Percentiles rank a stretch among this genome's conserved stretches.
These are phyloP conservation scores for Heliconius hortense DNA, from an alignment of 2,888 invertebrate species.

Conservation along the genomic window DNA sequence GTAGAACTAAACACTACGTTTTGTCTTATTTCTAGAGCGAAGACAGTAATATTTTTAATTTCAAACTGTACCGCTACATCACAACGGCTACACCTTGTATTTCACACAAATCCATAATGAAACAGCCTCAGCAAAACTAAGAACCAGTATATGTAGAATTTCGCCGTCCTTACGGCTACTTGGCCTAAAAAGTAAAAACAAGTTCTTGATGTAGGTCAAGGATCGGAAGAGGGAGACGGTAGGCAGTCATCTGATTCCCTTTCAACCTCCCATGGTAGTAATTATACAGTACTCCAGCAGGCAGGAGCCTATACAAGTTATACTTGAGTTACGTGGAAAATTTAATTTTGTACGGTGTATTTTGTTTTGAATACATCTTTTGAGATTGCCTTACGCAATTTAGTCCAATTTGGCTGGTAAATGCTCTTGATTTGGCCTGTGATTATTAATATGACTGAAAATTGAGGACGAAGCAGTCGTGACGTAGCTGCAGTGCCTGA, in stretches of 20 bases:
- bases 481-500: no score
- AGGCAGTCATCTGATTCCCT: slow-evolving; percentile 39
- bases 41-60: no score
- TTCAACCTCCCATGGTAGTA: slow-evolving; percentile 36
- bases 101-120: not conserved
- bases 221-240: slow-evolving; percentile 38
- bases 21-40: no score
- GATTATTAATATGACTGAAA: not conserved
- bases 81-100: not conserved
- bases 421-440: slow-evolving; percentile 6
- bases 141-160: slow-evolving; percentile 34
- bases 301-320: slow-evolving; percentile 30
- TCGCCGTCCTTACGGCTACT: slow-evolving; percentile 39
- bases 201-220: slow-evolving; percentile 45
- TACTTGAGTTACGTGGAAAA: slow-evolving; percentile 38
- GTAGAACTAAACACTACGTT: no score
- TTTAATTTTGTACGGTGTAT: slow-evolving; percentile 35
- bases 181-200: slow-evolving; percentile 46
- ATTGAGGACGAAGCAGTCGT: not conserved
- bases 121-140: slow-evolving; percentile 25
- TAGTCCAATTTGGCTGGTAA: slow-evolving; percentile 10
- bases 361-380: slow-evolving; percentile 28
- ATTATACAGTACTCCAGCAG: slow-evolving; percentile 38
- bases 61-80: not conserved
- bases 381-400: slow-evolving; percentile 17